Evolutionary conservation across 2,113 vertebrate genomes (phyloP).

Genomic region (Antennarius striatus): DNA sequence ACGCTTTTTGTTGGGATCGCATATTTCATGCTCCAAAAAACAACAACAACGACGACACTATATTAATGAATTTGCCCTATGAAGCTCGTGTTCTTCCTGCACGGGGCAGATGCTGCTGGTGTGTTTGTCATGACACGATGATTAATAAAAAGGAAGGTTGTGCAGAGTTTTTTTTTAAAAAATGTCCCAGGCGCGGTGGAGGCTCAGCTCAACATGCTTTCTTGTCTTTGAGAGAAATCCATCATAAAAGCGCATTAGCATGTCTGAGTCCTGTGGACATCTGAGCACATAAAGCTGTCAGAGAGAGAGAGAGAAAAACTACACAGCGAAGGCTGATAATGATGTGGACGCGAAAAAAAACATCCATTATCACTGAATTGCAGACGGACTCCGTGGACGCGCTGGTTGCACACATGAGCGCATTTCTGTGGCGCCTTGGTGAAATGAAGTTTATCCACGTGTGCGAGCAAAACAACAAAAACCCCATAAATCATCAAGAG

Average conservation of each 20-base stretch:
- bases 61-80: slow-evolving; percentile 43
- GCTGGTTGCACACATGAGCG: neutral
- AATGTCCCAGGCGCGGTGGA: slow-evolving; percentile 6
- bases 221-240: slow-evolving; percentile 12
- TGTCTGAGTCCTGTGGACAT: slow-evolving; percentile 15
- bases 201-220: slow-evolving; percentile 6
- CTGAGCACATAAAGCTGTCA: slow-evolving; percentile 27
- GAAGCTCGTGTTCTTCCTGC: slow-evolving; percentile 8
- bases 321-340: slow-evolving; percentile 24
- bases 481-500: slow-evolving; percentile 20
- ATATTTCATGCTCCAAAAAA: neutral
- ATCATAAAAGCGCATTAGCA: slow-evolving; percentile 28
- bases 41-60: neutral
- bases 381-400: slow-evolving; percentile 14
- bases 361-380: slow-evolving; percentile 1
- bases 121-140: slow-evolving; percentile 25
- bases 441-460: neutral
- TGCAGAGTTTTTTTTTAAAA: slow-evolving; percentile 5
- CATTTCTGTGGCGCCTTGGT: neutral
- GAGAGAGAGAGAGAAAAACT: slow-evolving; percentile 2
- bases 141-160: slow-evolving; percentile 30
- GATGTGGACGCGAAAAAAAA: slow-evolving; percentile 29
- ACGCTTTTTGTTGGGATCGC: neutral
- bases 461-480: slow-evolving; percentile 8
- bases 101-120: slow-evolving; percentile 8